Evolutionary conservation across 2,113 vertebrate species (phyloP), one percentile per base, ranked within the genome.

Genomic region (Bujurquina vittata): DNA sequence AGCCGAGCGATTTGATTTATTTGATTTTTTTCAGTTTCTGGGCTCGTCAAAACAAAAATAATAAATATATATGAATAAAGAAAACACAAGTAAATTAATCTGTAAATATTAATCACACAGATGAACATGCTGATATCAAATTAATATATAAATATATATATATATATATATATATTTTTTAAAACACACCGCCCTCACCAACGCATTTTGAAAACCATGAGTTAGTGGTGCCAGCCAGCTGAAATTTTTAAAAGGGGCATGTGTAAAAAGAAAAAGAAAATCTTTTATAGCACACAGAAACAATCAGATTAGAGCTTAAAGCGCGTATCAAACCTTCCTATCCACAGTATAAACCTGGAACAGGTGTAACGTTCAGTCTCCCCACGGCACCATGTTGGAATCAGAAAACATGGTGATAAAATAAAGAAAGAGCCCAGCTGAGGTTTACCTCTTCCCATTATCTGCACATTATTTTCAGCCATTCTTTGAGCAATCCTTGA

Each of bases 251-350:
- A 75, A 26, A 26, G 26, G 9, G 52, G 9, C 20, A 61, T 0
- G 18, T 76, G 14, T 26, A 52, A 46, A 33, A 46, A 31, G 7
- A 15, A 18, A 0, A 10, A 26, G 33, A 57, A 46, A 43, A 10
- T 49, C 18, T 79, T 84, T 57, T 55, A 76, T 54, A 62, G 81
- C 46, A 75, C 31, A 83, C 57, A 75, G 40, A 81, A 80, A 89
- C 73, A 85, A 59, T 75, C 33, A 63, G 79, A 86, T 90, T 79
- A 91, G 86, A 81, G 58, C 75, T 77, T 65, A 80, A 84, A 84
- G 75, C 65, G 52, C 73, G n/a, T 60, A 49, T 90, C 75, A 82
- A 86, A 77, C 79, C 62, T 79, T 59, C 75, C 33, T 20, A 33
- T 83, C 72, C 67, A 75, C 77, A 60, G 52, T 33, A 61, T 43